phyloP scores from a whole-genome alignment of 1,140 invertebrate genomes.

The Heliconius nattereri region DNA sequence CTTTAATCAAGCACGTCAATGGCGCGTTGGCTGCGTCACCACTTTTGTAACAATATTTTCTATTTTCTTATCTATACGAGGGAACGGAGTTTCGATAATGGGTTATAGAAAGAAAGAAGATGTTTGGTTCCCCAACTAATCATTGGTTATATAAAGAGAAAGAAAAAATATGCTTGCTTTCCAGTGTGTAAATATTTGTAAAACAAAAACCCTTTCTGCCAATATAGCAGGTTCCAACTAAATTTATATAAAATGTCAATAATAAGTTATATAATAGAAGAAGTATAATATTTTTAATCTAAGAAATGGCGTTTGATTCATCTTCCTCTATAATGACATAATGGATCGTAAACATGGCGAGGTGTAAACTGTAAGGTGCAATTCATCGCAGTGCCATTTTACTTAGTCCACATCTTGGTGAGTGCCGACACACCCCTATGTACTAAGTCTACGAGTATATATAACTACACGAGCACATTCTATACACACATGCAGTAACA shows the following conservation, averaged over 20 bases:
- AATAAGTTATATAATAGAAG: no score
- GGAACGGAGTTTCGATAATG: no score
- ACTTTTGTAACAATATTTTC: neutral
- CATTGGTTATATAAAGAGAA: no score
- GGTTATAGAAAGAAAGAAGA: no score
- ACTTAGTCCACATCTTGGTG: constrained; percentile 35
- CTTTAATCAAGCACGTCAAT: neutral
- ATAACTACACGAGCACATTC: neutral
- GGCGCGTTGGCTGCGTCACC: neutral
- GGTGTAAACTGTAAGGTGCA: constrained; percentile 43
- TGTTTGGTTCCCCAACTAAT: no score
- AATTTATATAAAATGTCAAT: no score
- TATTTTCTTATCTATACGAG: neutral
- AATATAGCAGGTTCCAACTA: no score
- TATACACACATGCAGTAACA: neutral
- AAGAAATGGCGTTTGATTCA: neutral
- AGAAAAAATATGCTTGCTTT: no score
- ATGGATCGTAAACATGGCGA: constrained; percentile 56
- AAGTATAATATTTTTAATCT: neutral
- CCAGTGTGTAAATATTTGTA: no score
- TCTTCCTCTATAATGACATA: constrained; percentile 32
- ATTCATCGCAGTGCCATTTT: constrained; percentile 62
- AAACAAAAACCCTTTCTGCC: no score
- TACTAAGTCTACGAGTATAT: neutral
- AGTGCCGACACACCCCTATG: constrained; percentile 5